Conservation (phyloP, 2,797 vertebrate species). For the Trachurus trachurus region DNA sequence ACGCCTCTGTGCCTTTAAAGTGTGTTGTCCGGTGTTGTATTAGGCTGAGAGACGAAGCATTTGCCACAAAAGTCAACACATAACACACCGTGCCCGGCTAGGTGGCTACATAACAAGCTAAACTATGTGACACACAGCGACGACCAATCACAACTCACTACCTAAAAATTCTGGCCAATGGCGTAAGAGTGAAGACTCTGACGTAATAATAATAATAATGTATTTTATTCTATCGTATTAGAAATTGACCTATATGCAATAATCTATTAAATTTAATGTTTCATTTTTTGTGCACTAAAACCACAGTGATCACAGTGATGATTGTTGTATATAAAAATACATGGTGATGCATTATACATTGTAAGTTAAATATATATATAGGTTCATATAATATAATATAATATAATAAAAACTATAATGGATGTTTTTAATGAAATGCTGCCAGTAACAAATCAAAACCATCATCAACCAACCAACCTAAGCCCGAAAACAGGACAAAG, state of each 20-base stretch:
- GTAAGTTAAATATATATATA: not conserved
- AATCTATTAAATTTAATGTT: not conserved
- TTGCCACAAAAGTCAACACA: not conserved
- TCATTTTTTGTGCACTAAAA: not conserved
- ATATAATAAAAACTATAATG: not conserved
- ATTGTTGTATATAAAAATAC: too few relatives aligned
- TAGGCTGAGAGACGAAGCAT: not conserved
- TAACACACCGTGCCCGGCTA: not conserved
- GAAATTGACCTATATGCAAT: not conserved
- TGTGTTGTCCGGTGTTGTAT: not conserved
- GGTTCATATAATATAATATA: not conserved
- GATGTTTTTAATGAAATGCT: not conserved
- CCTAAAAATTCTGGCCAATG: slow-evolving; percentile 58
- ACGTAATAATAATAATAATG: not conserved
- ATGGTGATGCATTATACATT: too few relatives aligned
- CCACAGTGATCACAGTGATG: not conserved
- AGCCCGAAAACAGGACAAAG: not conserved
- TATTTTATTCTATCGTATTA: not conserved
- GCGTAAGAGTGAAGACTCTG: not conserved
- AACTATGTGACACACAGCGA: slow-evolving; percentile 40
- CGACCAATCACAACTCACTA: slow-evolving; percentile 62
- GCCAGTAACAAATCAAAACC: not conserved
- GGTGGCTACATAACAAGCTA: slow-evolving; percentile 47
- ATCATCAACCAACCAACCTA: not conserved
- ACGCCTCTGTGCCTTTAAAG: too few relatives aligned